These are phyloP conservation scores for Indicator indicator DNA, from an alignment of 2,113 vertebrate species.

Conservation along the genomic window DNA sequence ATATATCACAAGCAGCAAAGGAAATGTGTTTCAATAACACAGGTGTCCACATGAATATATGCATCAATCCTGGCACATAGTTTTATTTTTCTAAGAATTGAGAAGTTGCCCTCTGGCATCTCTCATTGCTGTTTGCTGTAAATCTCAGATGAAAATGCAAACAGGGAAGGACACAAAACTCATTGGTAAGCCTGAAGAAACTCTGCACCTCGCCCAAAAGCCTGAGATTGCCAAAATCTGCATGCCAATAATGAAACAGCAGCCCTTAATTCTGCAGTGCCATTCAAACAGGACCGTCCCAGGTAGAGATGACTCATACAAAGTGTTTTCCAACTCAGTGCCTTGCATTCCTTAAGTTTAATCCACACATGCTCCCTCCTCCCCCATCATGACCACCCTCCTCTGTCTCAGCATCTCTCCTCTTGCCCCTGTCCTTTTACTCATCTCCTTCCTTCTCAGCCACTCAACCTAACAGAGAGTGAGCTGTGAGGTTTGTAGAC, in stretches of 20 bases:
- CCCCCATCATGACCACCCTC: not conserved
- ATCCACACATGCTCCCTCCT: not conserved
- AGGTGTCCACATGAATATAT: constrained; percentile 69
- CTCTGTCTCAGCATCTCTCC: not conserved
- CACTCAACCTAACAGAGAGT: not conserved
- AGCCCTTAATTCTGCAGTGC: not conserved
- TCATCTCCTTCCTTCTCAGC: not conserved
- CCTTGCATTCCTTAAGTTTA: not conserved
- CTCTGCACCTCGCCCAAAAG: not conserved
- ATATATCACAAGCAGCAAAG: constrained; percentile 48
- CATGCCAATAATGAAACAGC: not conserved
- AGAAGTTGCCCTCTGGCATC: constrained; percentile 58
- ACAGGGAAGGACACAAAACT: constrained; percentile 14
- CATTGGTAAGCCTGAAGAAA: not conserved
- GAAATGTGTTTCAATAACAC: constrained; percentile 58
- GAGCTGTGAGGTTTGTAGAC: not conserved
- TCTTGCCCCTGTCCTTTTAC: not conserved
- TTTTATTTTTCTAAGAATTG: constrained; percentile 62
- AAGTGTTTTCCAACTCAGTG: not conserved
- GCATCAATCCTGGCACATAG: constrained; percentile 46
- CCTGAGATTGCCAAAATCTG: not conserved
- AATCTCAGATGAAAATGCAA: constrained; percentile 22
- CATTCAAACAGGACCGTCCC: not conserved
- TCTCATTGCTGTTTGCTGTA: constrained; percentile 27
- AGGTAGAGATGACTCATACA: not conserved